Conservation (phyloP, 2,797 vertebrate genomes). For the Poeciliopsis turneri region DNA sequence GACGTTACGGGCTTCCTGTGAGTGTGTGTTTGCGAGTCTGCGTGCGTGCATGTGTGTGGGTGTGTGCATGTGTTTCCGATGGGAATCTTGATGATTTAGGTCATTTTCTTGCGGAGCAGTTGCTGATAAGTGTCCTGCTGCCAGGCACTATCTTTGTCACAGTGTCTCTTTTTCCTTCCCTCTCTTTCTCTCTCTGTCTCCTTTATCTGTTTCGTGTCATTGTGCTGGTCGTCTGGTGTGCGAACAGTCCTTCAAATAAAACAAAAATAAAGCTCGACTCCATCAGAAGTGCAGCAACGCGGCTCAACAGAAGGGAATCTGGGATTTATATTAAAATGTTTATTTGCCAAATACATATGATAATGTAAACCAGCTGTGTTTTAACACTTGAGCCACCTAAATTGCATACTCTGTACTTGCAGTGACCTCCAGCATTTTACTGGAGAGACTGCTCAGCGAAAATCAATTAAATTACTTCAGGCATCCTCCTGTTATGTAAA, state of each 20-base stretch:
- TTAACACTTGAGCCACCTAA: conserved; percentile 20
- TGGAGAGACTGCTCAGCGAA: conserved; percentile 38
- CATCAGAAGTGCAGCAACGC: not conserved
- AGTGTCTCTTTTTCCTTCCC: conserved; percentile 62
- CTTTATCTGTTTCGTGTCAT: conserved; percentile 67
- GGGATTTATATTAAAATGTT: not conserved
- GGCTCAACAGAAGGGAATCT: conserved; percentile 1
- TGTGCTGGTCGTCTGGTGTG: conserved; percentile 62
- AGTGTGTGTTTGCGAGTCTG: conserved; percentile 4
- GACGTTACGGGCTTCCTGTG: conserved; percentile 40
- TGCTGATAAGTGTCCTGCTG: conserved; percentile 79
- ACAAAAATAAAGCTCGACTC: conserved; percentile 16
- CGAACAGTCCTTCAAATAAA: conserved; percentile 40
- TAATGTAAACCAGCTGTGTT: conserved; percentile 19
- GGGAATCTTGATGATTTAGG: conserved; percentile 84
- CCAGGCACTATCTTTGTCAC: conserved; percentile 78
- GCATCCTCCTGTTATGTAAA: conserved; percentile 39
- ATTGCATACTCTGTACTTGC: conserved; percentile 31
- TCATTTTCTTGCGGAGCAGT: conserved; percentile 74
- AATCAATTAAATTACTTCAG: conserved; percentile 56
- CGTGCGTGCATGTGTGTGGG: not conserved
- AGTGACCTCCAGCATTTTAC: conserved; percentile 47
- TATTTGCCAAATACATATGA: conserved; percentile 12
- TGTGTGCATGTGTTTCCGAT: conserved; percentile 61
- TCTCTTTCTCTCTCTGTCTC: conserved; percentile 50